These are phyloP conservation scores for Leucophenga maculata DNA, from an alignment of 2,888 invertebrate species.

Conservation along the genomic window DNA sequence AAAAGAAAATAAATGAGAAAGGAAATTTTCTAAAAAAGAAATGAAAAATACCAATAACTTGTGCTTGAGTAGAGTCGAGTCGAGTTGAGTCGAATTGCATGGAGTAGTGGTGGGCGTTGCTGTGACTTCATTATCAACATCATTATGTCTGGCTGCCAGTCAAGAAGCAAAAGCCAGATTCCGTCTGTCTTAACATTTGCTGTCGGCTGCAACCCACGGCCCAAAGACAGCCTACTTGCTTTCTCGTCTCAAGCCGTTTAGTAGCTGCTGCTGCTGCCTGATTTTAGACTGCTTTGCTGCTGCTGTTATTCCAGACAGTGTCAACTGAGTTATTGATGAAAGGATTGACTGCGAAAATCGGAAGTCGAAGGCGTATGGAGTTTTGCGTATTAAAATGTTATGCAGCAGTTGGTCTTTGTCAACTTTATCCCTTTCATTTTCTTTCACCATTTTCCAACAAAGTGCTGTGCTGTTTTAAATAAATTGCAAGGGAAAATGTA, in stretches of 20 bases:
- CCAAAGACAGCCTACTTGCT: not conserved
- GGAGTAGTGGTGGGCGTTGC: not conserved
- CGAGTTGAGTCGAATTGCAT: too few species aligned
- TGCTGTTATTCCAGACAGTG: not conserved
- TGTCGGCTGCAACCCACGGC: not conserved
- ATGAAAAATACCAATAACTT: constrained; percentile 21
- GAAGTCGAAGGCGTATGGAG: not conserved
- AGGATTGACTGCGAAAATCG: constrained; percentile 14
- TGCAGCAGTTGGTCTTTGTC: not conserved
- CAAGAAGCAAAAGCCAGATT: too few species aligned
- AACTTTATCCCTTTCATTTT: not conserved
- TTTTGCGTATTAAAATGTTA: constrained; percentile 10
- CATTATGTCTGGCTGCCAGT: constrained; percentile 11
- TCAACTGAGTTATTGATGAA: constrained; percentile 23
- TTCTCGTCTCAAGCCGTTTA: constrained; percentile 18
- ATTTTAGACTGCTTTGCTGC: not conserved
- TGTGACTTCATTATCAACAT: constrained; percentile 22
- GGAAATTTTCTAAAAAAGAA: not conserved
- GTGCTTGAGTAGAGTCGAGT: constrained; percentile 6
- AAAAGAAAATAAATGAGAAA: not conserved
- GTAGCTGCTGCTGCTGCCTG: not conserved
- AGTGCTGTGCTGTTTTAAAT: constrained; percentile 7
- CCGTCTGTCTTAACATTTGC: not conserved
- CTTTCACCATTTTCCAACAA: too few species aligned
- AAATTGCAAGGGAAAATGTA: constrained; percentile 15